Conservation (phyloP, 2,113 vertebrate species). For the Sceloporus undulatus region DNA sequence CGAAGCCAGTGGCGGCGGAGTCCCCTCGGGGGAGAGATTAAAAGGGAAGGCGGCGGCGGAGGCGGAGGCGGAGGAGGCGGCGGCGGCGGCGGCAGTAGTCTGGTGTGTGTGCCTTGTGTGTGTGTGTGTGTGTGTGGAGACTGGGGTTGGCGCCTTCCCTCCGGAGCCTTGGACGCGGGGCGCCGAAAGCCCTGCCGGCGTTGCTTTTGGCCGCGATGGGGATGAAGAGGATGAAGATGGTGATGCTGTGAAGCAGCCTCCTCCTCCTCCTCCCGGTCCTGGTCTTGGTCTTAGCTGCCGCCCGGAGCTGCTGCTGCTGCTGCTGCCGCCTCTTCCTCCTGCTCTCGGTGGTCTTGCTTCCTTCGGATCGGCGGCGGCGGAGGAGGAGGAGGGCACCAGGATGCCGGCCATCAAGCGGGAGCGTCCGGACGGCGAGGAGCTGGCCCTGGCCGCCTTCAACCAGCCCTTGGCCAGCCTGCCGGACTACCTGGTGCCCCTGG, state of each 20-base stretch:
- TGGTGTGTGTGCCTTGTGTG: not conserved
- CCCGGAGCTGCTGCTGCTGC: constrained; percentile 33
- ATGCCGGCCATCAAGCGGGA: constrained; percentile 99
- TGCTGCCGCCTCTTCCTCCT: constrained; percentile 52
- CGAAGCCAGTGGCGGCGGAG: too few species aligned
- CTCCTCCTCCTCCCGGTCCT: too few species aligned
- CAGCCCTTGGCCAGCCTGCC: constrained; percentile 81
- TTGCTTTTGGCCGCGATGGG: too few species aligned
- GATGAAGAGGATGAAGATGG: too few species aligned
- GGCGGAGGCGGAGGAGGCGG: not conserved
- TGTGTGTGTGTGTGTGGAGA: too few species aligned
- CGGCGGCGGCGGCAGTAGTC: constrained; percentile 51
- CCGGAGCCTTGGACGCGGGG: constrained; percentile 8
- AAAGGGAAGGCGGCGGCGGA: too few species aligned
- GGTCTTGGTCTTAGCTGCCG: not conserved
- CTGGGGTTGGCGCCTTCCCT: too few species aligned
- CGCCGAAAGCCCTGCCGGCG: too few species aligned
- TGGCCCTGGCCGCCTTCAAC: constrained; percentile 91
- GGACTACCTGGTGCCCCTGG: constrained; percentile 90
- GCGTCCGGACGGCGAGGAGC: constrained; percentile 91
- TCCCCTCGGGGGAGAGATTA: too few species aligned
- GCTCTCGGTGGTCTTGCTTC: constrained; percentile 65
- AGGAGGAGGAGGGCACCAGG: constrained; percentile 60
- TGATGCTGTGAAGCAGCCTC: too few species aligned
- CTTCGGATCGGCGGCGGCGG: constrained; percentile 58